Percentiles rank a stretch among this genome's conserved stretches.
phyloP scores from a whole-genome alignment of 2,888 invertebrate species.

The Zhuqinia jingwanae region DNA sequence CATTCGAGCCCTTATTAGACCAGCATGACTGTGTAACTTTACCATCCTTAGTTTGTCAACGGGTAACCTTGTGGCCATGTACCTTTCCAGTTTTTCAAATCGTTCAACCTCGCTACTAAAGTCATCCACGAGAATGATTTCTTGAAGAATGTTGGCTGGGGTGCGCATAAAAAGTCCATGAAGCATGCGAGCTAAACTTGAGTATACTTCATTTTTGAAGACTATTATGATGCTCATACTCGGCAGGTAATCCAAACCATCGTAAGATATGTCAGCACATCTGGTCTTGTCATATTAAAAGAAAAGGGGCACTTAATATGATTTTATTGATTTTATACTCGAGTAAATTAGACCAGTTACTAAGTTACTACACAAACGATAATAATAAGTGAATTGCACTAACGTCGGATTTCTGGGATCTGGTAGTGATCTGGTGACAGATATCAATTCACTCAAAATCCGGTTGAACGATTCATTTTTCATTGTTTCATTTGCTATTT shows the following conservation, averaged over 20 bases:
- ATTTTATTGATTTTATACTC: background rate
- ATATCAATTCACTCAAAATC: background rate
- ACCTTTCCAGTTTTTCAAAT: constrained; percentile 88
- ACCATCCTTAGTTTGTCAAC: constrained; percentile 86
- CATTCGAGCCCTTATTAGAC: constrained; percentile 94
- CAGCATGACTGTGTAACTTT: constrained; percentile 85
- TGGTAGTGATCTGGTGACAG: background rate
- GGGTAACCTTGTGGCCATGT: constrained; percentile 88
- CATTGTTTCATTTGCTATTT: background rate
- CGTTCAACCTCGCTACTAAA: background rate
- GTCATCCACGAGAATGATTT: constrained; percentile 14
- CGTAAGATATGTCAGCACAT: background rate
- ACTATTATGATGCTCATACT: background rate
- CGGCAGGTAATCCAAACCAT: background rate
- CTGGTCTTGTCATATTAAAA: background rate
- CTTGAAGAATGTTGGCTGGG: background rate
- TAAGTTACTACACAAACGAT: too few species aligned
- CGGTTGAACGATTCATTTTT: constrained; percentile 17
- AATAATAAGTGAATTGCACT: background rate
- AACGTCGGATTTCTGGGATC: background rate
- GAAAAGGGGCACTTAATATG: too few species aligned
- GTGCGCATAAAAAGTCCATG: background rate
- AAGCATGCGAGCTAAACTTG: background rate
- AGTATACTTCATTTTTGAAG: background rate
- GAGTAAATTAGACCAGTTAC: background rate